Evolutionary conservation across 2,797 vertebrate species (phyloP), one percentile per base, ranked within the genome.

Genomic region (Oophaga sylvatica): DNA sequence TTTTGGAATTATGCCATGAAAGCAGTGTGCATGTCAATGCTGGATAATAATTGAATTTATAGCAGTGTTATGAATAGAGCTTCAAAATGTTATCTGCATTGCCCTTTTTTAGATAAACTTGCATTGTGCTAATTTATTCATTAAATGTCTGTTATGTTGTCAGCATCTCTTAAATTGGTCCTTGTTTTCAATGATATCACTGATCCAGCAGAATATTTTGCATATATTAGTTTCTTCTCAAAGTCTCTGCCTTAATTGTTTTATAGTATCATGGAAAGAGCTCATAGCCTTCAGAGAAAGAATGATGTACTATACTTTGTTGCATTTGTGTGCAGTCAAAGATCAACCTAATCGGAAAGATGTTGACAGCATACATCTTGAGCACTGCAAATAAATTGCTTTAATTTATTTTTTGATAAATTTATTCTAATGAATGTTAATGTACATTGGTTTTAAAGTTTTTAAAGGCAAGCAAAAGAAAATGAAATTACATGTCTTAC

Each of bases 91-190:
- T 63, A 35, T 71, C 45, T 80, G 29, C 77, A 77, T 45, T 87
- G 57, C 41, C 35, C 77, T 84, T 77, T 76, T 88, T 78, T 78
- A 59, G 70, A 86, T 67, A 86, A 78, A 82, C 84, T 81, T 89
- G 80, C 88, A 89, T 86, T 86, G 88, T 62, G 35, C 80, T 89
- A 89, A 89, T 89, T 89, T 89, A 89, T 89, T 86, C 88, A 89
- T 89, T 89, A 86, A 86, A 89, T 89, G 88, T 89, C 88, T 86
- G 88, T 83, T 89, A 83, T 89, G 88, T 83, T 89, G 88, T 83
- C 84, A 89, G 88, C 88, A 86, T 83, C 73, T 86, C 88, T 86
- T 89, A 89, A 89, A 89, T 89, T 89, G 80, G 73, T 26, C 80
- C 88, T 89, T 89, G 88, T 89, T 89, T 89, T 83, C 65, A n/a